Base-by-base conservation (phyloP, 2,888 invertebrate genomes). In the Troides aeacus region DNA sequence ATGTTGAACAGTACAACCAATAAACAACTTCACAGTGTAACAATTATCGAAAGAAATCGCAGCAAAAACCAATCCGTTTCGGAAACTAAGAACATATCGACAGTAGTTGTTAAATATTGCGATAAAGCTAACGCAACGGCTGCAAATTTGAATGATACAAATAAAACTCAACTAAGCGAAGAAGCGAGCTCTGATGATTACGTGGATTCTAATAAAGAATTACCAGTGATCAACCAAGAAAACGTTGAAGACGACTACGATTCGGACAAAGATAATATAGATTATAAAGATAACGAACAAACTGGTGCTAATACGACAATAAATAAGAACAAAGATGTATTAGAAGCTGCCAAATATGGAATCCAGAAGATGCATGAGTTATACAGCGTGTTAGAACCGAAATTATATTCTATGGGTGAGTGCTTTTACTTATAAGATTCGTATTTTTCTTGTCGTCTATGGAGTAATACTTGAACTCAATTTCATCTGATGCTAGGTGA, bases 351-450 rank as follows among this genome's bases (percentile, higher is more conserved):
- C 4, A 93, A 94, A 75, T 94, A 94, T 77, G 96, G 96, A 3
- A 89, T 96, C 79, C 90, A 93, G 74, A 94, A 94, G 72, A 95
- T 96, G 94, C 94, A 94, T 74, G 94, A 95, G 70, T 83, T 96
- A 24, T 94, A 94, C 76, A 90, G 93, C 50, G 91, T 94, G 67
- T 92, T 94, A 77, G 96, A 96, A 78, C 96, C 96, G 0, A 92
- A 94, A 74, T 88, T 95, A 23, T 96, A 95, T 84, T 93, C 94
- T 58, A 94, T 95, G 94, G 96, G 96, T 96, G 79, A 92, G 93
- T 79, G 15, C 30, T 30, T 30, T 30, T 30, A 30, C 30, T 30
- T 30, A 30, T 30, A 30, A 30, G 30, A 30, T 30, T 3, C 5
- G 30, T 30, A 30, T 30, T 30, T 30, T 30, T 30, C 30, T 30